These are phyloP conservation scores for Lamellibrachia columna DNA, from an alignment of 2,888 invertebrate species.

Conservation along the genomic window DNA sequence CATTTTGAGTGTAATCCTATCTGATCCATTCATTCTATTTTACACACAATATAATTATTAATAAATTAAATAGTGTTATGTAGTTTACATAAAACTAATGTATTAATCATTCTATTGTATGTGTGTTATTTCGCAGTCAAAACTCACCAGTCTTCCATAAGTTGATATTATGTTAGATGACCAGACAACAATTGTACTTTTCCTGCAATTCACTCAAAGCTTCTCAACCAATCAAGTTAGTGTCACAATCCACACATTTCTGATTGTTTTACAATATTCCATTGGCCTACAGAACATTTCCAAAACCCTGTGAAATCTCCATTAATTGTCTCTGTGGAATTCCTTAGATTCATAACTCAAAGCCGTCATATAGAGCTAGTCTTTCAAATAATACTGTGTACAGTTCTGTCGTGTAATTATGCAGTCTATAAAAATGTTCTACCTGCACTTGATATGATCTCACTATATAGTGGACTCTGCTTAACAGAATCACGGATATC, in stretches of 20 bases:
- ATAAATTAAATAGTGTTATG: too few relatives aligned
- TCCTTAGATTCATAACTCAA: background rate
- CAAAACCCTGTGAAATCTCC: background rate
- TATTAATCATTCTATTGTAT: too few relatives aligned
- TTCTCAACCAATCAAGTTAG: too few relatives aligned
- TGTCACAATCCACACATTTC: background rate
- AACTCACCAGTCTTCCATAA: too few relatives aligned
- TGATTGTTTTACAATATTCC: background rate
- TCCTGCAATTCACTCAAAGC: too few relatives aligned
- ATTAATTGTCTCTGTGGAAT: background rate
- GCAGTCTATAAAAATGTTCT: background rate
- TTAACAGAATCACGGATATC: too few relatives aligned
- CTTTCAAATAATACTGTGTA: background rate
- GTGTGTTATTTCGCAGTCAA: too few relatives aligned
- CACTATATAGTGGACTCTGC: background rate
- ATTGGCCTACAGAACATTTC: background rate
- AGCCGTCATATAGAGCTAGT: background rate
- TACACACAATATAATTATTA: too few relatives aligned
- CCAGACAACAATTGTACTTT: too few relatives aligned
- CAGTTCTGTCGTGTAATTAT: background rate
- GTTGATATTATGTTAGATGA: too few relatives aligned
- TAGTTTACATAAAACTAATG: too few relatives aligned
- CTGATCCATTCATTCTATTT: too few relatives aligned
- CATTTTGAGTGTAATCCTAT: background rate
- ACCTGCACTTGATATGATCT: background rate